Evolutionary conservation across 1,140 invertebrate genomes (phyloP).

Genomic region (Pachypsylla venusta): DNA sequence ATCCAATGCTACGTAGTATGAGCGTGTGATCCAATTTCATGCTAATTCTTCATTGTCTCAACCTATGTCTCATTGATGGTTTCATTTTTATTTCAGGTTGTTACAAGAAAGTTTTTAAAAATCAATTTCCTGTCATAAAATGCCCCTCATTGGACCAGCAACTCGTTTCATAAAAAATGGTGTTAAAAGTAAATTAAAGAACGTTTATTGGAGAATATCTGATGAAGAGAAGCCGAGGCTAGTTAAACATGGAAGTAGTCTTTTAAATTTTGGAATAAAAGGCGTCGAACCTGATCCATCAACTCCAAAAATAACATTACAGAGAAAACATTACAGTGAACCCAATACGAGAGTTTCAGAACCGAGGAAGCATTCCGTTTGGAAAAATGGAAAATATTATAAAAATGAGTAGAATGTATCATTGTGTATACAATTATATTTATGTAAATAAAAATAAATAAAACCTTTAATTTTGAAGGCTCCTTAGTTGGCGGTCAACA

Average conservation of each 20-base stretch:
- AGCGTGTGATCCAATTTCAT: too few relatives aligned
- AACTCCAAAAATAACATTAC: background rate
- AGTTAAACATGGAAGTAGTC: background rate
- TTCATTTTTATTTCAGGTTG: too few relatives aligned
- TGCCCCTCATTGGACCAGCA: background rate
- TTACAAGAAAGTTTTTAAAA: too few relatives aligned
- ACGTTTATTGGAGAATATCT: background rate
- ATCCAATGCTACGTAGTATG: too few relatives aligned
- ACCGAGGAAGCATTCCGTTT: background rate
- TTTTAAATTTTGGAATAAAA: background rate
- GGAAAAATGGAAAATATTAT: slow-evolving; percentile 8
- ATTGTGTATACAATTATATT: too few relatives aligned
- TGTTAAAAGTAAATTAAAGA: background rate
- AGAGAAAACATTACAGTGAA: background rate
- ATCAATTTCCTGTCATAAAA: too few relatives aligned
- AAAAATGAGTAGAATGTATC: too few relatives aligned
- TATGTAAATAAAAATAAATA: too few relatives aligned
- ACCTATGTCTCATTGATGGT: too few relatives aligned
- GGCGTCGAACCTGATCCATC: background rate
- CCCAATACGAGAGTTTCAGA: background rate
- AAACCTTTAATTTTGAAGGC: too few relatives aligned
- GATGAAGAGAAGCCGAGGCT: background rate
- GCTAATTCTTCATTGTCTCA: too few relatives aligned
- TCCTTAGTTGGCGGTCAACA: too few relatives aligned
- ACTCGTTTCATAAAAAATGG: background rate